Conservation (phyloP, 2,888 invertebrate species). For the Pristionchus maxplancki region DNA sequence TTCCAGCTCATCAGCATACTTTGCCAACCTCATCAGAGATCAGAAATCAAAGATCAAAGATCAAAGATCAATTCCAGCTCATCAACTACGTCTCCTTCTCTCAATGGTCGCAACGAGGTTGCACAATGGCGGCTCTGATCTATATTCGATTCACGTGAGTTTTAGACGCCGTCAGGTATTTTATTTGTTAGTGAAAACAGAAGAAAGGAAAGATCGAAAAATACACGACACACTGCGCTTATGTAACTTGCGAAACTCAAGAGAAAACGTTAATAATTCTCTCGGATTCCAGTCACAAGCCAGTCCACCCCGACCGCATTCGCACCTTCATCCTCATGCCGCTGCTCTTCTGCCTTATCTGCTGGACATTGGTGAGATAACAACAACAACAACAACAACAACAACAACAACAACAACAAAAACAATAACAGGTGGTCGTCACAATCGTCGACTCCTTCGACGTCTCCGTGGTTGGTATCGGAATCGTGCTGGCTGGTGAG, state of each 20-base stretch:
- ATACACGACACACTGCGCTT: too few species aligned
- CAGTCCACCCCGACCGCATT: conserved; percentile 70
- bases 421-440: conserved; percentile 58
- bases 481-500: conserved; percentile 52
- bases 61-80: conserved; percentile 56
- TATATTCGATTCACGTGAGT: conserved; percentile 66
- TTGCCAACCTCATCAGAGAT: too few species aligned
- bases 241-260: too few species aligned
- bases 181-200: too few species aligned
- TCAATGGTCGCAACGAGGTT: conserved; percentile 74
- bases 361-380: conserved; percentile 56
- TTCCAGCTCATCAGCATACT: too few species aligned
- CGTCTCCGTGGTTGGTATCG: conserved; percentile 59
- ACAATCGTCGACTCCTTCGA: conserved; percentile 66
- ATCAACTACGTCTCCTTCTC: conserved; percentile 74
- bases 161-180: too few species aligned
- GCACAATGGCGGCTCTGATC: conserved; percentile 74
- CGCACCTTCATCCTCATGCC: conserved; percentile 71
- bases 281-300: conserved; percentile 54
- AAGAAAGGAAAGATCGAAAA: too few species aligned
- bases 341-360: conserved; percentile 71
- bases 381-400: too few species aligned
- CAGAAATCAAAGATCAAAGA: not conserved
- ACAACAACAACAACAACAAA: too few species aligned
- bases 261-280: too few species aligned